Conservation (phyloP, 1,140 invertebrate species). For the Euglossa dilemma region DNA sequence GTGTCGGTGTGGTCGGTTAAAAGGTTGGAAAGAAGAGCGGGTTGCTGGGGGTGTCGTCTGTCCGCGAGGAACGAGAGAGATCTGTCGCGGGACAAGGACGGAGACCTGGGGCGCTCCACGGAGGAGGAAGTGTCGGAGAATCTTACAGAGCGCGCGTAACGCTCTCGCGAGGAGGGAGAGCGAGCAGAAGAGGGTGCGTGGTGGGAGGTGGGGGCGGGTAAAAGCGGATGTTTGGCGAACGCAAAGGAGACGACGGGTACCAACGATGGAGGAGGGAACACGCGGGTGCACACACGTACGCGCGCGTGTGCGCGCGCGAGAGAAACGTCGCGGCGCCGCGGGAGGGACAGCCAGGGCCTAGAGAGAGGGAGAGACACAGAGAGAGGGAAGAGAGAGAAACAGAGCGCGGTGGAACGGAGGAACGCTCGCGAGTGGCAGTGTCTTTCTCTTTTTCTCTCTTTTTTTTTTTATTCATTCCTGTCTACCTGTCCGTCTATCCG, state of each 20-base stretch:
- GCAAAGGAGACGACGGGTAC: slow-evolving; percentile 25
- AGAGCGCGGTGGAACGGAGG: slow-evolving; percentile 48
- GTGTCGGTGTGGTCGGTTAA: neutral
- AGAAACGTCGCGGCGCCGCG: neutral
- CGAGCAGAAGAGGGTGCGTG: neutral
- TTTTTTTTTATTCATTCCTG: slow-evolving; percentile 3
- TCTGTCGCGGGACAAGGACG: neutral
- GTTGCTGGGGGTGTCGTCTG: neutral
- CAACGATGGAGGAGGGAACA: slow-evolving; percentile 21
- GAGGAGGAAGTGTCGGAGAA: slow-evolving; percentile 49
- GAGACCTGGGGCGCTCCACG: neutral
- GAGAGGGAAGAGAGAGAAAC: slow-evolving; percentile 41
- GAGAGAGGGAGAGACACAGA: slow-evolving; percentile 56
- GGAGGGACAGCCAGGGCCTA: neutral
- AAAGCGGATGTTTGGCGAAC: slow-evolving; percentile 61
- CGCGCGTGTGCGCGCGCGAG: neutral
- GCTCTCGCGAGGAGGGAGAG: neutral
- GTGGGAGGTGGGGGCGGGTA: slow-evolving; percentile 65
- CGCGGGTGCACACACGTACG: neutral
- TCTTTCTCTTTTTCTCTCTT: slow-evolving; percentile 55
- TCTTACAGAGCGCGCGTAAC: slow-evolving; percentile 21
- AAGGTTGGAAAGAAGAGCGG: neutral
- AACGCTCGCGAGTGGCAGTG: slow-evolving; percentile 69
- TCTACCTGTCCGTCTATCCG: slow-evolving; percentile 21
- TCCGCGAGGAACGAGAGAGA: neutral